Conservation (phyloP, 1,140 invertebrate species). For the Aplysia californica region DNA sequence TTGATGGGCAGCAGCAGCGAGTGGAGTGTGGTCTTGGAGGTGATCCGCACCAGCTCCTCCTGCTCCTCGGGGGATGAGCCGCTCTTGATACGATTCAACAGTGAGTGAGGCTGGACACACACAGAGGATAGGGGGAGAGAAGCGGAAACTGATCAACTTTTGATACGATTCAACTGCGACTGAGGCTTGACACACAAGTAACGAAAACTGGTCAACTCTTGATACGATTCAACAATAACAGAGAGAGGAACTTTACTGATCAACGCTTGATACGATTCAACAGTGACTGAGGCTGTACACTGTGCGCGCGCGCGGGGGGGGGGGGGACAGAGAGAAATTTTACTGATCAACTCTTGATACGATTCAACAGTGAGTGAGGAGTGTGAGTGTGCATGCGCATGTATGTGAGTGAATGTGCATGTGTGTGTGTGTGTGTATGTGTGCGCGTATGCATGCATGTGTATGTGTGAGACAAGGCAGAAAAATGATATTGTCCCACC, state of each 20-base stretch:
- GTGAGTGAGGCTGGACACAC: conserved; percentile 81
- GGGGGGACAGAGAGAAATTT: too few species aligned
- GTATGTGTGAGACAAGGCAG: not conserved
- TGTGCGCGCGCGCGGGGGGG: too few species aligned
- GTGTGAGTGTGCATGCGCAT: too few species aligned
- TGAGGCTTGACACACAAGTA: conserved; percentile 82
- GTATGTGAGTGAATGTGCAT: too few species aligned
- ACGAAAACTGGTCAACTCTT: conserved; percentile 84
- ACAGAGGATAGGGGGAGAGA: too few species aligned
- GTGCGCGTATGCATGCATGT: too few species aligned
- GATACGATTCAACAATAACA: conserved; percentile 89
- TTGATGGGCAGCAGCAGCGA: conserved; percentile 85
- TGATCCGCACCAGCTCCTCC: conserved; percentile 50
- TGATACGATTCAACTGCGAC: conserved; percentile 88
- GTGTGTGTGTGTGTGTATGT: too few species aligned
- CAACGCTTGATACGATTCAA: conserved; percentile 88
- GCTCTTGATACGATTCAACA: conserved; percentile 87
- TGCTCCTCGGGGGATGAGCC: conserved; percentile 74
- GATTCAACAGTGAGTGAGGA: conserved; percentile 91
- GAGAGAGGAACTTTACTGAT: too few species aligned
- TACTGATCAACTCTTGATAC: conserved; percentile 86
- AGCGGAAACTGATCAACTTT: conserved; percentile 82
- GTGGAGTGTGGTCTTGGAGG: conserved; percentile 37
- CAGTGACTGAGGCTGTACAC: conserved; percentile 83
- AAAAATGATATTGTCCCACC: not conserved